Percentiles rank a stretch among this genome's conserved stretches.
These are phyloP conservation scores for Okamejei kenojei DNA, from an alignment of 2,797 vertebrate genomes.

Conservation along the genomic window DNA sequence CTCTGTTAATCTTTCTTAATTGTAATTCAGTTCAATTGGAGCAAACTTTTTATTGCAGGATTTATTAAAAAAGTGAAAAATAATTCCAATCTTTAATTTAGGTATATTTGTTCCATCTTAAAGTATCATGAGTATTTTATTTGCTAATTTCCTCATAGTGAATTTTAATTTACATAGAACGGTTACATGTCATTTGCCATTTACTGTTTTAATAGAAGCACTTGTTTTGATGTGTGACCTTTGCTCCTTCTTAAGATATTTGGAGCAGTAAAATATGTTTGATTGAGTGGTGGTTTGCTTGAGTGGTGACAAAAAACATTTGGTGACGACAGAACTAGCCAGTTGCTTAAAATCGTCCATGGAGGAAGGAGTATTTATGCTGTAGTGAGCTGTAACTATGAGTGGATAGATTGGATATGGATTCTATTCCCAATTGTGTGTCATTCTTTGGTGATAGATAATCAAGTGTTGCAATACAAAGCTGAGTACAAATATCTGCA, in stretches of 20 bases:
- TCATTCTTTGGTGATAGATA: neutral
- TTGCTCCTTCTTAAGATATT: constrained; percentile 5
- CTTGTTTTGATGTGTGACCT: constrained; percentile 14
- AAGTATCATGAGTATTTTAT: constrained; percentile 12
- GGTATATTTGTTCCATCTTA: neutral
- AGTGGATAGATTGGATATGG: neutral
- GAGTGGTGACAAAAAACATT: neutral
- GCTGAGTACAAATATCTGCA: neutral
- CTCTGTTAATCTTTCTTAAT: no score
- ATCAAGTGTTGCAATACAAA: neutral
- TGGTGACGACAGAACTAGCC: neutral
- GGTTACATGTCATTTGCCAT: neutral
- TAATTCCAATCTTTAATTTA: constrained; percentile 2
- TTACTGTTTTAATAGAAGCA: constrained; percentile 11
- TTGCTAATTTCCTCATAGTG: neutral
- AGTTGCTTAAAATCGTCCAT: neutral
- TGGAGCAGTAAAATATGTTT: neutral
- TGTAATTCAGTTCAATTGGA: neutral
- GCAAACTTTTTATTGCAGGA: neutral
- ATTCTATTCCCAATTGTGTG: neutral
- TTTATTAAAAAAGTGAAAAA: neutral
- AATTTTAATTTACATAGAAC: constrained; percentile 13
- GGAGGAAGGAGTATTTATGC: neutral
- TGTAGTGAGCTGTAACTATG: neutral
- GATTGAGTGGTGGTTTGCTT: neutral